These are phyloP conservation scores for Vultur gryphus DNA, from an alignment of 2,797 vertebrate species.

Conservation along the genomic window DNA sequence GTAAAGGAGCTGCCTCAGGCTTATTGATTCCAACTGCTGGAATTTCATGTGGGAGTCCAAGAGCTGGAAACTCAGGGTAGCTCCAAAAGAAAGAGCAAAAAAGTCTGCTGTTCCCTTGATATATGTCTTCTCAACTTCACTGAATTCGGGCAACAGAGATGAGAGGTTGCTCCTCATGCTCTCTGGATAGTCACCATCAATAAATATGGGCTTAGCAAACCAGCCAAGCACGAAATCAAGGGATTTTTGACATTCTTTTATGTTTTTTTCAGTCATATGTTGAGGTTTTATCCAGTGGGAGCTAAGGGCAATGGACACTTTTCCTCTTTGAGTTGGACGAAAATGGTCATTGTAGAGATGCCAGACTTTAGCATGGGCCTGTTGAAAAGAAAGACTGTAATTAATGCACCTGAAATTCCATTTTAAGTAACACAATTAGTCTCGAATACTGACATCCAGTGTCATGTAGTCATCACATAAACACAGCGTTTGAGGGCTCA, in stretches of 20 bases:
- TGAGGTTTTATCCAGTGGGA: constrained; percentile 95
- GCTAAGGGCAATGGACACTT: constrained; percentile 89
- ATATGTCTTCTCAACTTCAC: constrained; percentile 77
- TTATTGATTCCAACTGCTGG: constrained; percentile 86
- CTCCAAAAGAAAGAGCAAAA: constrained; percentile 94
- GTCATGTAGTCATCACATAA: neutral
- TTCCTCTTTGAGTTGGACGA: constrained; percentile 83
- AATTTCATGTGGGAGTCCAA: constrained; percentile 90
- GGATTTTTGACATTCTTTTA: constrained; percentile 88
- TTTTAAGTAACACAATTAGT: neutral
- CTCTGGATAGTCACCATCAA: constrained; percentile 91
- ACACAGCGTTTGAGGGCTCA: neutral
- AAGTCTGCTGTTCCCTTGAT: constrained; percentile 91
- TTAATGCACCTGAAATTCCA: neutral
- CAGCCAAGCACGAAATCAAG: constrained; percentile 93
- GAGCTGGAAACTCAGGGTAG: constrained; percentile 90
- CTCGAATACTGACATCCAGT: neutral
- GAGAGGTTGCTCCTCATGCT: constrained; percentile 88
- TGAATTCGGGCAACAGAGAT: constrained; percentile 85
- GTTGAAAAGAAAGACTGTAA: constrained; percentile 5
- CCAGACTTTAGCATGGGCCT: constrained; percentile 94
- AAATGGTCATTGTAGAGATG: constrained; percentile 89
- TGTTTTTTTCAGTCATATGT: constrained; percentile 78
- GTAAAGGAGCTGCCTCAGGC: constrained; percentile 90
- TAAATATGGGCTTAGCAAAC: constrained; percentile 94